Percentiles rank a stretch among this genome's conserved stretches.
Conservation (phyloP, 2,888 invertebrate species). For the Leptinotarsa haldemani region DNA sequence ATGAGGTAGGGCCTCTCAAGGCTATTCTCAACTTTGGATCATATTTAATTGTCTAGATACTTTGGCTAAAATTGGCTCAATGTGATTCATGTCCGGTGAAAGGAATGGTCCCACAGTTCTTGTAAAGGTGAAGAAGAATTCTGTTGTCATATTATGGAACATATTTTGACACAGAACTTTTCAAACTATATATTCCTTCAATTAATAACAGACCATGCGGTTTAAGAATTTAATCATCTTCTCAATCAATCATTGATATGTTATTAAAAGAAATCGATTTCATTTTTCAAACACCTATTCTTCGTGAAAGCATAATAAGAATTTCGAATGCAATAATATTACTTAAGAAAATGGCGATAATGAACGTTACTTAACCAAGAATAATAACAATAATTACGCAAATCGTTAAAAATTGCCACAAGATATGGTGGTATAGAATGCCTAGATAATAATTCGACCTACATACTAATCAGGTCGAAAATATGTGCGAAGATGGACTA, state of each 20-base stretch:
- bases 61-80: too few relatives aligned
- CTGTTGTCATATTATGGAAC: too few relatives aligned
- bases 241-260: not conserved
- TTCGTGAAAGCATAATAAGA: slow-evolving; percentile 40
- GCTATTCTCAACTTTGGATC: too few relatives aligned
- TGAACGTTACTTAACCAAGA: slow-evolving; percentile 43
- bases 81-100: too few relatives aligned
- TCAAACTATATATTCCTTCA: not conserved
- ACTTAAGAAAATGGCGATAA: slow-evolving; percentile 44
- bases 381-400: slow-evolving; percentile 43
- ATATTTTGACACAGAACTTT: too few relatives aligned
- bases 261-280: slow-evolving; percentile 25
- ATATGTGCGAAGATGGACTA: slow-evolving; percentile 7
- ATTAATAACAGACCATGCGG: not conserved
- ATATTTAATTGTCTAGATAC: too few relatives aligned
- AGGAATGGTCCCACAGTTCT: too few relatives aligned
- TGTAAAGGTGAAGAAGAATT: too few relatives aligned
- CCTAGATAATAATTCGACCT: slow-evolving; percentile 33
- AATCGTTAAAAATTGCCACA: slow-evolving; percentile 36
- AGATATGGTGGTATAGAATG: slow-evolving; percentile 27
- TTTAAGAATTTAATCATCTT: not conserved
- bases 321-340: slow-evolving; percentile 33
- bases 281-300: slow-evolving; percentile 29
- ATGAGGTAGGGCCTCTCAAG: too few relatives aligned
- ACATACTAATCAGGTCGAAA: slow-evolving; percentile 42